Evolutionary conservation across 2,888 invertebrate species (phyloP), one percentile per base, ranked within the genome.

Genomic region (Chloromyia formosa): DNA sequence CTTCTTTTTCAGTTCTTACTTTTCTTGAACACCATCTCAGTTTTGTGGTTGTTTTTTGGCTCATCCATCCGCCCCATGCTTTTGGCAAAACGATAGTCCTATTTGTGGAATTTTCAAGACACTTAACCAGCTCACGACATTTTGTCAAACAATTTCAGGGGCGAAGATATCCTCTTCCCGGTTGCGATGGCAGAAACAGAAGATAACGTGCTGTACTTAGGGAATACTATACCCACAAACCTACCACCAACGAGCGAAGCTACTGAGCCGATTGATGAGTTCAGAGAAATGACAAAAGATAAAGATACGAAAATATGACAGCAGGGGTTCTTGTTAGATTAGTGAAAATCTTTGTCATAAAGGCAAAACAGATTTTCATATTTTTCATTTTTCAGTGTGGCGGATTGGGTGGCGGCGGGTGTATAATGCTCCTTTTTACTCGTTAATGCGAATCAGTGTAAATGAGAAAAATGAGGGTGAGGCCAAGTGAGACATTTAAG

Each of bases 401-500:
- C 3, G 49, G 40, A 35, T 27, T 45, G 18, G 18, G 45, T 40
- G 9, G 64, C 64, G 7, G n/a, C n/a, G n/a, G n/a, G n/a, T 35
- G 27, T 35, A 35, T 35, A 22, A n/a, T 1, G 18, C 49, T n/a
- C 10, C 49, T 40, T 35, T 75, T 45, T 23, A 68, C 58, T 64
- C 58, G 42, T 27, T 68, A 69, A 75, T 72, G 23, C 68, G 54
- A 73, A 77, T 77, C 53, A 68, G 71, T 77, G 71, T 75, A 68
- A 62, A 62, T 45, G 53, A 12, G 23, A 42, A 73, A 64, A 54
- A 58, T 35, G 58, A 61, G 61, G 66, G 72, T 64, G 69, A 71
- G 73, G 27, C 74, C 75, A 74, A 77, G 74, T 76, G 76, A 77
- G 77, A 76, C 78, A 75, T 77, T 78, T 78, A 78, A 78, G 77